These are phyloP conservation scores for Pteromalus puparum DNA, from an alignment of 1,140 invertebrate genomes.

Conservation along the genomic window DNA sequence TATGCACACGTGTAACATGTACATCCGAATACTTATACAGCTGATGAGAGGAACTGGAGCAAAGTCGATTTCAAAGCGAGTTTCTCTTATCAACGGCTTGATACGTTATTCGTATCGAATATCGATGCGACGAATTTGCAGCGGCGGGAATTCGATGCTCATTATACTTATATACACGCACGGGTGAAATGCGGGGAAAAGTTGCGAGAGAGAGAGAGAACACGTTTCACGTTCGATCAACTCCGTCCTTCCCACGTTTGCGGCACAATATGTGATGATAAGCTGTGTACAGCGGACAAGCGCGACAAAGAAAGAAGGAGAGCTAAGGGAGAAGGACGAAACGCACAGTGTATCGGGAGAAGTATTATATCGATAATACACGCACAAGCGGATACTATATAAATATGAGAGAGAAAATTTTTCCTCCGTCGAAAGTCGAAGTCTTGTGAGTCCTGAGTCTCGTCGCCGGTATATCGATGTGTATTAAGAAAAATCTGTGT, in stretches of 20 bases:
- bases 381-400: constrained; percentile 16
- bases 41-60: too few species aligned
- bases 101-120: too few species aligned
- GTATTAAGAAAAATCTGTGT: not conserved
- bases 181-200: constrained; percentile 2
- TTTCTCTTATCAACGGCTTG: too few species aligned
- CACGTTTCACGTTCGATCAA: constrained; percentile 38
- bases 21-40: too few species aligned
- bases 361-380: not conserved
- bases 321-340: constrained; percentile 21
- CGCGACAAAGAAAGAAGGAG: constrained; percentile 26
- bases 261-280: constrained; percentile 31
- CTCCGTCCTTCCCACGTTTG: constrained; percentile 51
- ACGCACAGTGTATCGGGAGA: not conserved
- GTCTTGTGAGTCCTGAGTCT: constrained; percentile 32
- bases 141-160: too few species aligned
- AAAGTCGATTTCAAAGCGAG: too few species aligned
- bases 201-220: constrained; percentile 20
- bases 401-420: constrained; percentile 6
- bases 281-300: not conserved
- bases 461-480: not conserved
- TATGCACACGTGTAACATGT: too few species aligned
- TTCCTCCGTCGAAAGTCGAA: constrained; percentile 38
- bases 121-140: too few species aligned
- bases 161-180: not conserved